Evolutionary conservation across 2,113 vertebrate genomes (phyloP), one percentile per base, ranked within the genome.

Genomic region (Sinocyclocheilus rhinocerous): DNA sequence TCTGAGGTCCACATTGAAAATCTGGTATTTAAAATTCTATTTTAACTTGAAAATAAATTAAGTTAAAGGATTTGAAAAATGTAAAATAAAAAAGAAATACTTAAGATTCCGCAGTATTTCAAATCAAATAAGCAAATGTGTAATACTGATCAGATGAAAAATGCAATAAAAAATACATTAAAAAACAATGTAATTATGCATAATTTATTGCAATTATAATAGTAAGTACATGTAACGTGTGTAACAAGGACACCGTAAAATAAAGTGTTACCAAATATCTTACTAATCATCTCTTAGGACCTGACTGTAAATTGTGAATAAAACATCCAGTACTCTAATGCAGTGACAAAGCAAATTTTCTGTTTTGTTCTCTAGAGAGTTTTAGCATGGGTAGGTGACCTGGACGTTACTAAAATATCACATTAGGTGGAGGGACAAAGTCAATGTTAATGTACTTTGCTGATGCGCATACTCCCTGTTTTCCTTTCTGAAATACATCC

Each of bases 291-390:
- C 55, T 57, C 55, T 57, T 57, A 20, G 18, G 52, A 18, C 16
- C 52, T 1, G 4, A 57, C 55, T 57, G 55, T 57, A 57, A 55
- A 75, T 75, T 78, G 57, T 33, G n/a, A 52, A 78, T 29, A 11
- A 29, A 77, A 59, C 72, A 63, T 82, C 45, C 78, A 52, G 78
- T 11, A 78, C 76, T 59, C 50, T 4, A 72, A 78, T 36, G 72
- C 72, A 20, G 76, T 84, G 81, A 84, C 75, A 67, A 73, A 76
- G 87, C 84, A 73, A 45, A 75, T 83, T 75, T 15, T 26, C 15
- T 29, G 3, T 70, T 70, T 65, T 13, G 5, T 4, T 59, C 84
- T 55, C 81, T 57, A 29, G 81, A 83, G 52, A 33, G 77, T 73
- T 86, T 33, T 11, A 7, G 69, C 20, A 83, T 77, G 65, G 48